Conservation (phyloP, 2,888 invertebrate species). For the Mechanitis messenoides region DNA sequence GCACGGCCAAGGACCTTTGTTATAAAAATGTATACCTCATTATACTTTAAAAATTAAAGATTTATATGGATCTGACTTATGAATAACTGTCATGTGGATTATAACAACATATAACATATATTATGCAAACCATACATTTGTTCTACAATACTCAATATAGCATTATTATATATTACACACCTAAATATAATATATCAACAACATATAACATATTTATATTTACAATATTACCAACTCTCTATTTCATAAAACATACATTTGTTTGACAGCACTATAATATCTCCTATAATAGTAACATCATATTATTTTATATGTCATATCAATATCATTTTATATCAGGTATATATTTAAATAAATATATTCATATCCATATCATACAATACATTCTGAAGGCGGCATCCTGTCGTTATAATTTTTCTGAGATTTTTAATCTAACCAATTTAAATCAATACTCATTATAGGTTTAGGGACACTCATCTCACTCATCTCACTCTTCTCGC, state of each 20-base stretch:
- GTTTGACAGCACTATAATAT: too few species aligned
- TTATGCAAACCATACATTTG: too few species aligned
- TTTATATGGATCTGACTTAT: constrained; percentile 48
- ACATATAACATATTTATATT: too few species aligned
- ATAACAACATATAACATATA: too few species aligned
- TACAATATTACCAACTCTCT: too few species aligned
- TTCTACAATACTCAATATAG: too few species aligned
- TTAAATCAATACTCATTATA: constrained; percentile 77
- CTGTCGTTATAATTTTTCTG: constrained; percentile 72
- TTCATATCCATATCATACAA: constrained; percentile 45
- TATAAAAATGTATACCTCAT: constrained; percentile 76
- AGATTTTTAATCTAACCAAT: constrained; percentile 72
- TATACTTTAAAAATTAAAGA: constrained; percentile 70
- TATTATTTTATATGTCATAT: not conserved
- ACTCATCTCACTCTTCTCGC: constrained; percentile 58
- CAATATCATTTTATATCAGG: not conserved
- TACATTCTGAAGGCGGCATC: constrained; percentile 54
- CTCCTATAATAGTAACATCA: too few species aligned
- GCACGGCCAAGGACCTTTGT: constrained; percentile 77
- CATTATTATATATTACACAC: too few species aligned
- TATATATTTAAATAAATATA: constrained; percentile 14
- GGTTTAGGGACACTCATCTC: constrained; percentile 71
- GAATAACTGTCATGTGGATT: not conserved
- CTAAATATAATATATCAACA: too few species aligned
- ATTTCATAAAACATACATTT: too few species aligned